These are phyloP conservation scores for Lasioglossum zephyrum DNA, from an alignment of 2,888 invertebrate genomes.

Conservation along the genomic window DNA sequence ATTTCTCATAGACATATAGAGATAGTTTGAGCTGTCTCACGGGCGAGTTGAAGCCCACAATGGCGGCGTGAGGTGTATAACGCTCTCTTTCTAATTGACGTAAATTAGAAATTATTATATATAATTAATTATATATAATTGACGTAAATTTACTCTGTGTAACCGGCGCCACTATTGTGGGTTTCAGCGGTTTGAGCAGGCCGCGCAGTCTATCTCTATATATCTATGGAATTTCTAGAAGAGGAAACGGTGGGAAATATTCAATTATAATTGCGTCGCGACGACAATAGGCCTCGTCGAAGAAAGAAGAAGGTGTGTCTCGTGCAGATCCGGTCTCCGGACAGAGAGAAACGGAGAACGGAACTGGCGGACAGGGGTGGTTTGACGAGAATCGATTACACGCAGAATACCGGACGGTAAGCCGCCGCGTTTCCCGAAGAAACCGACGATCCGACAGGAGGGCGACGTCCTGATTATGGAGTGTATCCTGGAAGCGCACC, in stretches of 20 bases:
- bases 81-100: too few relatives aligned
- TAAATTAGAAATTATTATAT: too few relatives aligned
- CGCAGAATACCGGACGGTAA: conserved; percentile 97
- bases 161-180: too few relatives aligned
- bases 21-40: too few relatives aligned
- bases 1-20: neutral
- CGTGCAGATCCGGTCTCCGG: conserved; percentile 14
- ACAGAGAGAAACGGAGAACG: conserved; percentile 3
- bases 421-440: conserved; percentile 98
- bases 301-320: neutral
- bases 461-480: conserved; percentile 97
- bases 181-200: too few relatives aligned
- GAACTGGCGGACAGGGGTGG: conserved; percentile 17
- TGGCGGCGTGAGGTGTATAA: too few relatives aligned
- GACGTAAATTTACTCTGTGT: too few relatives aligned
- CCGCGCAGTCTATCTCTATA: too few relatives aligned
- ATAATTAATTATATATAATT: too few relatives aligned
- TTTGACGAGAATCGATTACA: conserved; percentile 67
- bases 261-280: conserved; percentile 3
- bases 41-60: too few relatives aligned
- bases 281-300: conserved; percentile 15
- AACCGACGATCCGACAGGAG: conserved; percentile 97
- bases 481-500: conserved; percentile 97
- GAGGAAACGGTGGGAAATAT: neutral
- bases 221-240: neutral